Evolutionary conservation across 2,797 vertebrate genomes (phyloP), one percentile per base, ranked within the genome.

Genomic region (Brotula barbata): DNA sequence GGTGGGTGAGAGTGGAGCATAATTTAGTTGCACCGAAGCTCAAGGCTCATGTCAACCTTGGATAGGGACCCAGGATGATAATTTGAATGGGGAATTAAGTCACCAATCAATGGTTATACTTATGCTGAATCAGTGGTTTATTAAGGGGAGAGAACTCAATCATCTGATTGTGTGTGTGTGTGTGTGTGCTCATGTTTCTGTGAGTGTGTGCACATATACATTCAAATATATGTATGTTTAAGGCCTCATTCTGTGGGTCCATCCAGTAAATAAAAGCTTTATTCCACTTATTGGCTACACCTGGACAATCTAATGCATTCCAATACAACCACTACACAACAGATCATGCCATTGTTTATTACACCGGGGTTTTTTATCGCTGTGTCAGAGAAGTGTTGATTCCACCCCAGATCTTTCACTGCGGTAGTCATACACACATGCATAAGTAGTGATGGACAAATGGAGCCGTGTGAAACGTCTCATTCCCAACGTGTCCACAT

Each of bases 71-170:
- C 87, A 78, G 80, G 86, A 87, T 90, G 87, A 89, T 90, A 81
- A 90, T 90, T 90, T 90, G 89, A 90, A 87, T 77, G 81, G 83
- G 84, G 87, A 90, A 90, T 90, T 89, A 86, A 90, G 85, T 87
- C 87, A 86, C 88, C 85, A 88, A 90, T 88, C 88, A 90, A 89
- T 89, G 85, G 83, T 88, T 88, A 85, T 80, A 83, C 83, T 85
- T 84, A 83, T 84, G 85, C 87, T 86, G 84, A 90, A 86, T 90
- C 83, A 82, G 84, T 63, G 77, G 68, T 88, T 90, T 89, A 85
- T 86, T 87, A 82, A 82, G 25, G 70, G 68, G 64, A 53, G 71
- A 80, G 69, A 84, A 79, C 78, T 87, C 86, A 87, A 83, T 88
- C 83, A 84, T 82, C 69, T 78, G 57, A 66, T 68, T 59, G 78